phyloP scores from a whole-genome alignment of 2,797 vertebrate genomes.

The Liasis olivaceus region DNA sequence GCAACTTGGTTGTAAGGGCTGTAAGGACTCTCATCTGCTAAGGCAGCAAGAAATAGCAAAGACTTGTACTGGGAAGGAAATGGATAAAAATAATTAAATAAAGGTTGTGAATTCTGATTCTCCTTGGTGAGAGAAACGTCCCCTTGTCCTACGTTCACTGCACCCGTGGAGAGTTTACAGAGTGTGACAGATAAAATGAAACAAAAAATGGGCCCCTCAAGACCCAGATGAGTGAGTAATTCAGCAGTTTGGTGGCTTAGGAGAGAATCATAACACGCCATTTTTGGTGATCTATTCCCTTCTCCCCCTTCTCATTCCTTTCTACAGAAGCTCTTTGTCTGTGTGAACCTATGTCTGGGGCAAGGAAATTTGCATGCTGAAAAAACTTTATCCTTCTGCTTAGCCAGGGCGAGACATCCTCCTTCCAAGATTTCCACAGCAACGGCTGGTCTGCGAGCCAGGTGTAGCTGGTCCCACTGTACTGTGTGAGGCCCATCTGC shows the following conservation, averaged over 20 bases:
- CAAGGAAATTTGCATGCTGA: slow-evolving; percentile 60
- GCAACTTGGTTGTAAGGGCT: background rate
- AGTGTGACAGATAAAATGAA: background rate
- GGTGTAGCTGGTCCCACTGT: slow-evolving; percentile 42
- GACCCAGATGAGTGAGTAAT: background rate
- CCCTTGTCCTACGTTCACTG: rapidly evolving
- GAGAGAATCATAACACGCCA: background rate
- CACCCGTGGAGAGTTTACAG: background rate
- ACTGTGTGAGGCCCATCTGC: slow-evolving; percentile 39
- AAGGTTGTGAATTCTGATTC: background rate
- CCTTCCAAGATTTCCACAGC: slow-evolving; percentile 34
- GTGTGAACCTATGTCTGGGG: slow-evolving; percentile 17
- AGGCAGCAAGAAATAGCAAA: background rate
- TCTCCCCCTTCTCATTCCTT: slow-evolving; percentile 13
- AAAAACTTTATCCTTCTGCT: slow-evolving; percentile 40
- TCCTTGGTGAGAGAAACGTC: background rate
- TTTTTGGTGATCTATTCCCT: background rate
- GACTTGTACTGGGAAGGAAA: background rate
- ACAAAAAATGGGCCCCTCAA: background rate
- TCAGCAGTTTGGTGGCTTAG: slow-evolving; percentile 27
- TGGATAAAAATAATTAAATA: background rate
- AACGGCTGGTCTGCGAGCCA: slow-evolving; percentile 29
- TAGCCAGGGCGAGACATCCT: slow-evolving; percentile 46
- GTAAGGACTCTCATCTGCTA: background rate
- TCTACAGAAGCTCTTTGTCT: slow-evolving; percentile 58